phyloP scores from a whole-genome alignment of 2,888 invertebrate species.

The Empis livida region DNA sequence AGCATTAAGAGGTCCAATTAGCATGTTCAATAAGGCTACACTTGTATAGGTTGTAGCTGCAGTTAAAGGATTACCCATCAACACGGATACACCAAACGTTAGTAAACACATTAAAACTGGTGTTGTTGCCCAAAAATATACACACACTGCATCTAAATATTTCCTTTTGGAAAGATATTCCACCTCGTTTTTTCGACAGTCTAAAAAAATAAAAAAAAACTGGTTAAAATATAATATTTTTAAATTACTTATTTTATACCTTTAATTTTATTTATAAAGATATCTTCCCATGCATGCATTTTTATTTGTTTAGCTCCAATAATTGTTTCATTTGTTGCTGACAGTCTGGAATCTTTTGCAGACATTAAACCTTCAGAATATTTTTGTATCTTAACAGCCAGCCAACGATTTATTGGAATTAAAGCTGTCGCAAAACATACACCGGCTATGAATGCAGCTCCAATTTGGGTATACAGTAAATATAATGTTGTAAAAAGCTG shows the following conservation, averaged over 20 bases:
- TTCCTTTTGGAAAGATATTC: constrained; percentile 72
- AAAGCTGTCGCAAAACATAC: constrained; percentile 71
- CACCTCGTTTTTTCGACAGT: constrained; percentile 55
- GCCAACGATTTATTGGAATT: constrained; percentile 82
- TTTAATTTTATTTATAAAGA: constrained; percentile 58
- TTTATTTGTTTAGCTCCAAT: constrained; percentile 83
- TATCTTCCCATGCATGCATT: constrained; percentile 85
- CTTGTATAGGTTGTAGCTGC: constrained; percentile 91
- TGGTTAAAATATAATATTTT: neutral
- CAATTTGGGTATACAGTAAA: constrained; percentile 77
- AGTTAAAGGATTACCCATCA: constrained; percentile 64
- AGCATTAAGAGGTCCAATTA: constrained; percentile 90
- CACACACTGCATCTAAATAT: constrained; percentile 93
- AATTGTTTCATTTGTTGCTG: constrained; percentile 74
- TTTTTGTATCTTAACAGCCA: constrained; percentile 78
- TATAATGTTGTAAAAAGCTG: constrained; percentile 70
- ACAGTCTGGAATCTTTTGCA: constrained; percentile 80
- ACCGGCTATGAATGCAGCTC: constrained; percentile 82
- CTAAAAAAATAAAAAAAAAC: constrained; percentile 38
- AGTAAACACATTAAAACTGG: constrained; percentile 80
- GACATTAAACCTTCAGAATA: constrained; percentile 81
- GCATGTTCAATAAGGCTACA: constrained; percentile 88
- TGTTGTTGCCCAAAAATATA: constrained; percentile 97
- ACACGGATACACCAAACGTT: constrained; percentile 65
- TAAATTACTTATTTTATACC: constrained; percentile 37